phyloP scores from a whole-genome alignment of 2,113 vertebrate genomes.

The Physeter macrocephalus region DNA sequence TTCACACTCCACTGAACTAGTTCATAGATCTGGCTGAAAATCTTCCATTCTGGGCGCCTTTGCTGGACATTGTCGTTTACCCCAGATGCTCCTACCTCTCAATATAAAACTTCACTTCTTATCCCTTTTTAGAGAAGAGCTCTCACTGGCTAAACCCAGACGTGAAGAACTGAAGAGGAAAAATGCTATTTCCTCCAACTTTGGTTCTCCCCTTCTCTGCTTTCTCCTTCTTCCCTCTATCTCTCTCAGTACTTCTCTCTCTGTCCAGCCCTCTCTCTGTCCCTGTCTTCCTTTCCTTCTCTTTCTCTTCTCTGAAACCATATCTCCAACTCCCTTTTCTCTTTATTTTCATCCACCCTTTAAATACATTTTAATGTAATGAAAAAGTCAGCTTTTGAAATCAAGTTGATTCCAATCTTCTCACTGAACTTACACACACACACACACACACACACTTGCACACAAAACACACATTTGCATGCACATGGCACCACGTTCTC shows the following conservation, averaged over 20 bases:
- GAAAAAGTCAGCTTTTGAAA: neutral
- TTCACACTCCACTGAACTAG: slow-evolving; percentile 4
- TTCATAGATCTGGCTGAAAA: slow-evolving; percentile 20
- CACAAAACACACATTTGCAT: neutral
- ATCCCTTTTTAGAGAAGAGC: neutral
- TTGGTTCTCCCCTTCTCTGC: fast-evolving
- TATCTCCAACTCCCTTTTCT: neutral
- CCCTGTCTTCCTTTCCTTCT: neutral
- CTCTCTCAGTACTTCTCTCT: neutral
- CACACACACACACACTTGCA: neutral
- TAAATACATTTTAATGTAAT: neutral
- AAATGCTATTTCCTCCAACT: neutral
- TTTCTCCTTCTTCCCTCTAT: no score
- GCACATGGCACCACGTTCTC: neutral
- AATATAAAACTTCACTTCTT: slow-evolving; percentile 43
- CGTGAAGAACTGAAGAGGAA: neutral
- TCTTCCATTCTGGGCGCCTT: slow-evolving; percentile 40
- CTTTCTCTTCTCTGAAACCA: neutral
- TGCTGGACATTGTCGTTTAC: neutral
- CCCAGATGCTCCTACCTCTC: neutral
- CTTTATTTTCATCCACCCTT: neutral
- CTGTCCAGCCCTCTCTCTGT: neutral
- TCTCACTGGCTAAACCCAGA: neutral
- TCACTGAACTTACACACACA: neutral
- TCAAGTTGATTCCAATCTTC: neutral